Evolutionary conservation across 2,113 vertebrate species (phyloP).

Genomic region (Lasiurus cinereus): DNA sequence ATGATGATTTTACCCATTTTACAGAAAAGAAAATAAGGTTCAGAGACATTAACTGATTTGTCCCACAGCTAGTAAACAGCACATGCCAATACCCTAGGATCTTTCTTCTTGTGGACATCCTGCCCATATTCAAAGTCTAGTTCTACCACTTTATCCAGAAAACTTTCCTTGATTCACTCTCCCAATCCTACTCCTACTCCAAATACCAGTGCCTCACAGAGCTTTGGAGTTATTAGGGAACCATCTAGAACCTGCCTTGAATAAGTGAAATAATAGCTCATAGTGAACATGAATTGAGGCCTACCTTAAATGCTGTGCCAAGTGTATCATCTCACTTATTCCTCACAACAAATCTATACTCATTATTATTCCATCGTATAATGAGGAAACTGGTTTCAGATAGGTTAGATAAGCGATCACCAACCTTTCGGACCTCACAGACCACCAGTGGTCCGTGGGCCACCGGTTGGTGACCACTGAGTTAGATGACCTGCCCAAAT

Average conservation of each 20-base stretch:
- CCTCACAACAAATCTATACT: neutral
- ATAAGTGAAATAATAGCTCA: neutral
- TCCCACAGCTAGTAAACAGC: neutral
- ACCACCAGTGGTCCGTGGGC: too few relatives aligned
- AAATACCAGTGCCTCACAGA: constrained; percentile 16
- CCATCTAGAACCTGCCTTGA: neutral
- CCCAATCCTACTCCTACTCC: neutral
- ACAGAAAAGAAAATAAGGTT: constrained; percentile 40
- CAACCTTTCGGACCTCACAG: too few relatives aligned
- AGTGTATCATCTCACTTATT: neutral
- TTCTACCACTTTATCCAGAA: neutral
- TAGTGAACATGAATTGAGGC: neutral
- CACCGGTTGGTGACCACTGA: too few relatives aligned
- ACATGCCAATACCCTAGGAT: neutral
- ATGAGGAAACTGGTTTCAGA: constrained; percentile 6
- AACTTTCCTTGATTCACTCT: neutral
- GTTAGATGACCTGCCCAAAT: neutral
- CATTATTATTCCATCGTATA: neutral
- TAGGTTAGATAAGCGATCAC: too few relatives aligned
- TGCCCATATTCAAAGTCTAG: neutral
- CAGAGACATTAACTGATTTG: neutral
- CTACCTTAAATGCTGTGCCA: neutral
- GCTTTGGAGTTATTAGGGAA: constrained; percentile 8
- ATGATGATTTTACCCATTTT: neutral
- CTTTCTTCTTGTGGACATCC: neutral